These are phyloP conservation scores for Ailuropoda melanoleuca DNA, from an alignment of 2,113 vertebrate species.

Conservation along the genomic window DNA sequence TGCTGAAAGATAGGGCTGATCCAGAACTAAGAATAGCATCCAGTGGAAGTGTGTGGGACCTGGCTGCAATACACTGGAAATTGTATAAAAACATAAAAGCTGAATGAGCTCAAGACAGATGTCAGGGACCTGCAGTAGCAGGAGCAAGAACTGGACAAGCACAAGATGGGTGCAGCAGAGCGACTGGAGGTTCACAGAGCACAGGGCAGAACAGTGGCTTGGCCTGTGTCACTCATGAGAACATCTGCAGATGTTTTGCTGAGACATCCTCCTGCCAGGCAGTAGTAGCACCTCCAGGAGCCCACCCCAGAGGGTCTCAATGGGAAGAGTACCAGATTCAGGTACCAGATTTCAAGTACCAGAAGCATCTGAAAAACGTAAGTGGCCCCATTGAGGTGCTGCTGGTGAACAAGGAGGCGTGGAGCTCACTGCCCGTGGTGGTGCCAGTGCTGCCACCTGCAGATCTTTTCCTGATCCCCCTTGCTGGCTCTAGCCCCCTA, in stretches of 20 bases:
- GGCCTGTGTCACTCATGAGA: not conserved
- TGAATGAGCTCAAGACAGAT: too few relatives aligned
- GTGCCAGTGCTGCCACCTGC: constrained; percentile 96
- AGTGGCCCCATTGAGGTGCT: constrained; percentile 96
- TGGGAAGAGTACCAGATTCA: constrained; percentile 96
- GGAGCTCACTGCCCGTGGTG: constrained; percentile 94
- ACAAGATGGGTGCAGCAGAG: not conserved
- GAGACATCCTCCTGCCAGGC: not conserved
- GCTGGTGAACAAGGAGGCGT: constrained; percentile 96
- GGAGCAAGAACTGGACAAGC: not conserved
- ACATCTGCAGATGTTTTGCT: not conserved
- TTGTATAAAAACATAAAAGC: too few relatives aligned
- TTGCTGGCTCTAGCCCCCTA: constrained; percentile 77
- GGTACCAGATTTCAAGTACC: too few relatives aligned
- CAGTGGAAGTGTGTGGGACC: too few relatives aligned
- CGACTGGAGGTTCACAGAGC: not conserved
- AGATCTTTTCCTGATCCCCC: constrained; percentile 92
- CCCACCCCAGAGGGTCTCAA: constrained; percentile 87
- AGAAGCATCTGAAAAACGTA: constrained; percentile 90
- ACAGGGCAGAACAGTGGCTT: not conserved
- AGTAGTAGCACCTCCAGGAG: not conserved
- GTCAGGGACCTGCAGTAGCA: not conserved
- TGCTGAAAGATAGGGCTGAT: too few relatives aligned
- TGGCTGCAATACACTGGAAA: too few relatives aligned
- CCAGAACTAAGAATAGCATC: too few relatives aligned